A percentile compares a stretch with the other conserved stretches of the same genome.
phyloP scores from a whole-genome alignment of 1,140 invertebrate genomes.

The Heliconius nattereri region DNA sequence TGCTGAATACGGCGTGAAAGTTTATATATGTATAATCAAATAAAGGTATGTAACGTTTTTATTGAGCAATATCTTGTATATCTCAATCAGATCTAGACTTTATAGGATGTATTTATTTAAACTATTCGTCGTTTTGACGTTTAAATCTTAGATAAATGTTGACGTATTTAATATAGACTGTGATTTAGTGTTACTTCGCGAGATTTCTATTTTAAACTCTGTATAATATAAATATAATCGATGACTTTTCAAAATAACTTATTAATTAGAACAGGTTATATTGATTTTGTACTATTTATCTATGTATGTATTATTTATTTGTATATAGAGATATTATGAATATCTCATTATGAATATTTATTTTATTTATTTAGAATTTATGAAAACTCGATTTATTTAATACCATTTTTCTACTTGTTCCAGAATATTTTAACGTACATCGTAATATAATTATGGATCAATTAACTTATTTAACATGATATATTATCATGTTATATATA shows the following conservation, averaged over 20 bases:
- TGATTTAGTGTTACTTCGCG: conserved; percentile 78
- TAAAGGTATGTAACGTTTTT: not conserved
- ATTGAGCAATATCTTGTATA: conserved; percentile 25
- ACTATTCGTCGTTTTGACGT: conserved; percentile 58
- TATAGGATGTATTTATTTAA: conserved; percentile 50
- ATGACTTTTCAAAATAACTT: conserved; percentile 22
- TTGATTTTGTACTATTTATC: not conserved
- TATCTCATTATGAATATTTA: not conserved
- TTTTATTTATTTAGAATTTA: not conserved
- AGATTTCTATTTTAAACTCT: conserved; percentile 72
- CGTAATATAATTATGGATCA: conserved; percentile 16
- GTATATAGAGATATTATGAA: not conserved
- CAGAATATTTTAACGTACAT: not conserved
- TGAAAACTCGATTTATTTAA: not conserved
- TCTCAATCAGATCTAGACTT: conserved; percentile 36
- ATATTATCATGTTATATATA: conserved; percentile 28
- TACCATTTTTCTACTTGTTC: not conserved
- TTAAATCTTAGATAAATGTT: conserved; percentile 65
- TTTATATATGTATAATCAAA: no score
- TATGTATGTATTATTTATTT: not conserved
- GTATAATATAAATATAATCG: conserved; percentile 35
- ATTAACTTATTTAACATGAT: conserved; percentile 26
- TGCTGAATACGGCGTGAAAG: no score
- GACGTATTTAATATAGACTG: conserved; percentile 77
- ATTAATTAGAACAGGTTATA: not conserved